Evolutionary conservation across 2,113 vertebrate species (phyloP).

Genomic region (Steatornis caripensis): DNA sequence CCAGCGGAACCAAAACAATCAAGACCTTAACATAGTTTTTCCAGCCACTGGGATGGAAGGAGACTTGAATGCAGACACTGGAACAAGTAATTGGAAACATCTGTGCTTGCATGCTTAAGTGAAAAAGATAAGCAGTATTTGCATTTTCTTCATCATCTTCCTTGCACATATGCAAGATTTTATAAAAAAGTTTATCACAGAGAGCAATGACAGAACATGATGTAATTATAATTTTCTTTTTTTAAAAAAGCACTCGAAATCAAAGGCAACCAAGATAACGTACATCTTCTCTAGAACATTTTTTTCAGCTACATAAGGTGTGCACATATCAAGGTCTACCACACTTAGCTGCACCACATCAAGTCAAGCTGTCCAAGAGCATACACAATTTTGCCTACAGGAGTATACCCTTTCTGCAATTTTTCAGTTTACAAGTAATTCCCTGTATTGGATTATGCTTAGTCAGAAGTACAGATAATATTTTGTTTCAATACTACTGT

Average conservation of each 20-base stretch:
- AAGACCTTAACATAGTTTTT: slow-evolving; percentile 26
- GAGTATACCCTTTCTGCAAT: neutral
- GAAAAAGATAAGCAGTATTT: slow-evolving; percentile 51
- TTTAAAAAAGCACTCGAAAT: slow-evolving; percentile 53
- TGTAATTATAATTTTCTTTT: neutral
- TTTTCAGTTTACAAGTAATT: slow-evolving; percentile 44
- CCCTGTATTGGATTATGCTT: slow-evolving; percentile 6
- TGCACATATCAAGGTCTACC: slow-evolving; percentile 40
- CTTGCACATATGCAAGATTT: slow-evolving; percentile 35
- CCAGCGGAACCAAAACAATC: slow-evolving; percentile 21
- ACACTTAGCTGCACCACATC: slow-evolving; percentile 53
- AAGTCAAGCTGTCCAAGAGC: slow-evolving; percentile 29
- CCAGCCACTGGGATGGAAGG: slow-evolving; percentile 40
- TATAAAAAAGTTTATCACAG: slow-evolving; percentile 47
- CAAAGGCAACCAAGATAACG: slow-evolving; percentile 45
- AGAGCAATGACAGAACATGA: slow-evolving; percentile 38
- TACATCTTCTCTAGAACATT: slow-evolving; percentile 31
- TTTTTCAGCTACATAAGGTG: slow-evolving; percentile 22
- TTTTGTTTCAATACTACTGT: slow-evolving; percentile 48
- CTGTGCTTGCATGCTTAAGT: slow-evolving; percentile 60
- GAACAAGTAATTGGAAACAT: slow-evolving; percentile 31
- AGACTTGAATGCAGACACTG: slow-evolving; percentile 32
- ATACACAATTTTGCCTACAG: slow-evolving; percentile 49
- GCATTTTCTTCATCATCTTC: slow-evolving; percentile 49
- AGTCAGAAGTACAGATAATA: slow-evolving; percentile 22